These are phyloP conservation scores for Dendrophyllia cribrosa DNA, from an alignment of 64 coral and sea anemone species.

Conservation along the genomic window DNA sequence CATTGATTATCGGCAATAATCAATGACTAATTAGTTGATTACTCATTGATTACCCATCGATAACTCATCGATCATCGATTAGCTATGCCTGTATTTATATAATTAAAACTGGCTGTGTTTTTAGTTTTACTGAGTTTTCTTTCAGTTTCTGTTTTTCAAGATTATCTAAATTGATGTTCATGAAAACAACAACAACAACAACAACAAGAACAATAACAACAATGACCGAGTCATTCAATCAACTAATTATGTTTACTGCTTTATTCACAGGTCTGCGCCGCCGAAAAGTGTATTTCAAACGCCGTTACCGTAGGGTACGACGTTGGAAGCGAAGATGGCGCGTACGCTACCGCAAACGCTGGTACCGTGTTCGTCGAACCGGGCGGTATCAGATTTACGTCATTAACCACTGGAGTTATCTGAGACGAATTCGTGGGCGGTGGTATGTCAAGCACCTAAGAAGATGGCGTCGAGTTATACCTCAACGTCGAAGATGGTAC, in stretches of 20 bases:
- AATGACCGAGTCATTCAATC: no score
- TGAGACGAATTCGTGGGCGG: constrained; percentile 6
- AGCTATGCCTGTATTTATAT: no score
- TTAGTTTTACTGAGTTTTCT: no score
- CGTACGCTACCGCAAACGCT: background rate
- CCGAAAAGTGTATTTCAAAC: background rate
- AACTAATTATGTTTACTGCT: background rate
- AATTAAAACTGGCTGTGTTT: no score
- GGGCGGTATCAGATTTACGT: constrained; percentile 28
- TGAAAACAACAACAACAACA: no score
- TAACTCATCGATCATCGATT: no score
- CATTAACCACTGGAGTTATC: background rate
- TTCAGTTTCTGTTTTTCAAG: no score
- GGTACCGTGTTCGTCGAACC: constrained; percentile 1
- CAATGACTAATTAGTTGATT: no score
- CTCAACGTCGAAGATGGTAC: background rate
- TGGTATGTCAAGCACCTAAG: background rate
- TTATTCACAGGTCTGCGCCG: background rate
- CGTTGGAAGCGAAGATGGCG: constrained; percentile 33
- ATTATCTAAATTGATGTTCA: no score
- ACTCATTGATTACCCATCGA: no score
- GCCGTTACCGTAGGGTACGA: background rate
- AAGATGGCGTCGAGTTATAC: background rate
- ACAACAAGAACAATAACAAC: no score
- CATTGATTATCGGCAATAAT: no score